These are phyloP conservation scores for Dromius quadrimaculatus DNA, from an alignment of 2,888 invertebrate species.

Conservation along the genomic window DNA sequence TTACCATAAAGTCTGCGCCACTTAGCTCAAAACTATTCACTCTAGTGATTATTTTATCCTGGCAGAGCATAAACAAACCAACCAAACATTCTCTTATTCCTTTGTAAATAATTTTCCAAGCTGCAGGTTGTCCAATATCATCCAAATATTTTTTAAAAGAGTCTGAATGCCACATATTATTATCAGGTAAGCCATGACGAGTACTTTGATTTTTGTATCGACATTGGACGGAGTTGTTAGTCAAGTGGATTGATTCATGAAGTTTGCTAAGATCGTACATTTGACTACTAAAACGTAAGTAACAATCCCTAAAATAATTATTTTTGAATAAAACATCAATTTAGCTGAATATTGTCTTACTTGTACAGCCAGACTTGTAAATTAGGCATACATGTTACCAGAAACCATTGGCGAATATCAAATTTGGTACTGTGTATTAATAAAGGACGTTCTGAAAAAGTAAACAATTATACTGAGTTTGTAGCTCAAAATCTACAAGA, in stretches of 20 bases:
- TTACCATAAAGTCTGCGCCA: slow-evolving; percentile 93
- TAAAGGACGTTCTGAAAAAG: slow-evolving; percentile 75
- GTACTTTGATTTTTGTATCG: slow-evolving; percentile 73
- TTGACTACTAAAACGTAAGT: slow-evolving; percentile 88
- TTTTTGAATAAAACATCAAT: neutral
- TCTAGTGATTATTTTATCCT: slow-evolving; percentile 77
- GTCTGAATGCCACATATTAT: slow-evolving; percentile 88
- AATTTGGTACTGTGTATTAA: slow-evolving; percentile 89
- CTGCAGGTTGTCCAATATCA: slow-evolving; percentile 70
- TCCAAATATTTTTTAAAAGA: slow-evolving; percentile 76
- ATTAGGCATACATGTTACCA: slow-evolving; percentile 82
- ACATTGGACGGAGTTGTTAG: slow-evolving; percentile 88
- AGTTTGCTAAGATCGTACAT: slow-evolving; percentile 82
- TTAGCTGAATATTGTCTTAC: slow-evolving; percentile 61
- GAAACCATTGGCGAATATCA: slow-evolving; percentile 91
- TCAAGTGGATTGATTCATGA: slow-evolving; percentile 88
- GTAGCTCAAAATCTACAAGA: too few species aligned
- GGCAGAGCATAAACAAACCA: slow-evolving; percentile 83
- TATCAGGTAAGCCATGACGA: slow-evolving; percentile 75
- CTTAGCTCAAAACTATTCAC: slow-evolving; percentile 89
- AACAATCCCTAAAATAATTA: slow-evolving; percentile 73
- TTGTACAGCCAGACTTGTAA: slow-evolving; percentile 89
- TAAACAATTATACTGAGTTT: too few species aligned
- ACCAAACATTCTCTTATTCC: slow-evolving; percentile 87
- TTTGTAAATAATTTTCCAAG: slow-evolving; percentile 85